Conservation (phyloP, 1,140 invertebrate species). For the Ephestia elutella region DNA sequence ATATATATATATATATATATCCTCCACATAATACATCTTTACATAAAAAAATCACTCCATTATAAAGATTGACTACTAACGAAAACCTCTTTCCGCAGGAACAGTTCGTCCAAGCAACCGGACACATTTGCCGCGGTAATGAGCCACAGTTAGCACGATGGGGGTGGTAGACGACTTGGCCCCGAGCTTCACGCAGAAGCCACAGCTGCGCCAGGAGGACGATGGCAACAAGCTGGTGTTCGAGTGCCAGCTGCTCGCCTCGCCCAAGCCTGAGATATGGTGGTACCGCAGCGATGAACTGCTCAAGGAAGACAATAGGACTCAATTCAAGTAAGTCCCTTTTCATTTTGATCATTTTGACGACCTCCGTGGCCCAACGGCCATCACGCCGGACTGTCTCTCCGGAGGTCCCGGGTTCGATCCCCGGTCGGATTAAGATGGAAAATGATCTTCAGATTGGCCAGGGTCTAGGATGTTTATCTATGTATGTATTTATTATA, state of each 20-base stretch:
- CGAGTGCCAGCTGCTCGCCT: slow-evolving; percentile 92
- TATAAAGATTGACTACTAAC: too few species aligned
- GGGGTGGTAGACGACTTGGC: slow-evolving; percentile 94
- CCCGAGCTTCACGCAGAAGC: slow-evolving; percentile 98
- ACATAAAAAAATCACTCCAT: too few species aligned
- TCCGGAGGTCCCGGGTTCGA: too few species aligned
- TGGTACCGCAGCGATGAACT: slow-evolving; percentile 93
- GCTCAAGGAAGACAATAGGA: slow-evolving; percentile 87
- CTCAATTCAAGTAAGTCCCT: slow-evolving; percentile 81
- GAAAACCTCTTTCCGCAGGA: neutral
- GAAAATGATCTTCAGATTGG: too few species aligned
- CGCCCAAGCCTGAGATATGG: slow-evolving; percentile 91
- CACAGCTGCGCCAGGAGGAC: slow-evolving; percentile 94
- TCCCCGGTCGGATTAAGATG: too few species aligned
- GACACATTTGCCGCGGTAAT: slow-evolving; percentile 46
- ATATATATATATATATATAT: too few species aligned
- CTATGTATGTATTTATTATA: too few species aligned
- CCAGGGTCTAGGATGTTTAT: too few species aligned
- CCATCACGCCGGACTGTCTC: too few species aligned
- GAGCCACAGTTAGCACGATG: slow-evolving; percentile 74
- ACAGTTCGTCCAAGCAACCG: slow-evolving; percentile 1
- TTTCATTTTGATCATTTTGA: too few species aligned
- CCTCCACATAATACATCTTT: too few species aligned
- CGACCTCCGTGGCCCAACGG: too few species aligned
- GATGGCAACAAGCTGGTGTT: slow-evolving; percentile 96